Percentiles rank a stretch among this genome's conserved stretches.
Evolutionary conservation across 2,888 invertebrate genomes (phyloP).

Genomic region (Pantelozetes paolii): DNA sequence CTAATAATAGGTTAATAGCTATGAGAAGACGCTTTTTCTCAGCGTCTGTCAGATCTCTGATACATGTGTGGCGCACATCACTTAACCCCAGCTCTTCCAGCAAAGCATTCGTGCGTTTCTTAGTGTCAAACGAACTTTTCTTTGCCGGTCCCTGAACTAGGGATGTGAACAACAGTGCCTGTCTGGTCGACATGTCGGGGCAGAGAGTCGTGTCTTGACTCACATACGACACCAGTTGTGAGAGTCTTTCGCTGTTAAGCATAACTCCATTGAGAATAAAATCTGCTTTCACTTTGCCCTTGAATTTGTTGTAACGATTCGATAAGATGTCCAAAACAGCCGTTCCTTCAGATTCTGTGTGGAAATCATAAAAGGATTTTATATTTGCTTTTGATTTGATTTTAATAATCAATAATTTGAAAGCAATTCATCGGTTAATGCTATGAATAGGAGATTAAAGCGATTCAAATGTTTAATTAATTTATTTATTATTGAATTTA

Average conservation of each 20-base stretch:
- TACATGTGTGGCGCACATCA: constrained; percentile 79
- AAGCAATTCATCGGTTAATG: too few species aligned
- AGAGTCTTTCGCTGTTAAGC: constrained; percentile 66
- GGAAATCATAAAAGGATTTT: background rate
- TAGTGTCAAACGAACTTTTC: constrained; percentile 63
- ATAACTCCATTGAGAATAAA: constrained; percentile 81
- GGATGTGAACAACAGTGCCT: constrained; percentile 78
- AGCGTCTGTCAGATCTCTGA: constrained; percentile 77
- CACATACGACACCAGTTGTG: constrained; percentile 69
- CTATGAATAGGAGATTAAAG: too few species aligned
- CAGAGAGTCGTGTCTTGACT: constrained; percentile 71
- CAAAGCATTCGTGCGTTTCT: constrained; percentile 76
- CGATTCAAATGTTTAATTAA: too few species aligned
- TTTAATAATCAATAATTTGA: too few species aligned
- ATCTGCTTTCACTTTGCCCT: constrained; percentile 64
- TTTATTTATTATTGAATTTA: too few species aligned
- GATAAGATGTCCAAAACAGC: constrained; percentile 77
- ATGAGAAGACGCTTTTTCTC: constrained; percentile 81
- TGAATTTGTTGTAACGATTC: constrained; percentile 61
- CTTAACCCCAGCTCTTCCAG: constrained; percentile 87
- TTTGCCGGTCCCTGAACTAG: constrained; percentile 62
- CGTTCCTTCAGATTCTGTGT: constrained; percentile 75
- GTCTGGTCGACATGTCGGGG: constrained; percentile 80
- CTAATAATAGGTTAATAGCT: constrained; percentile 76
- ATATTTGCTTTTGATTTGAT: too few species aligned